These are phyloP conservation scores for Electrona antarctica DNA, from an alignment of 2,113 vertebrate species.

Conservation along the genomic window DNA sequence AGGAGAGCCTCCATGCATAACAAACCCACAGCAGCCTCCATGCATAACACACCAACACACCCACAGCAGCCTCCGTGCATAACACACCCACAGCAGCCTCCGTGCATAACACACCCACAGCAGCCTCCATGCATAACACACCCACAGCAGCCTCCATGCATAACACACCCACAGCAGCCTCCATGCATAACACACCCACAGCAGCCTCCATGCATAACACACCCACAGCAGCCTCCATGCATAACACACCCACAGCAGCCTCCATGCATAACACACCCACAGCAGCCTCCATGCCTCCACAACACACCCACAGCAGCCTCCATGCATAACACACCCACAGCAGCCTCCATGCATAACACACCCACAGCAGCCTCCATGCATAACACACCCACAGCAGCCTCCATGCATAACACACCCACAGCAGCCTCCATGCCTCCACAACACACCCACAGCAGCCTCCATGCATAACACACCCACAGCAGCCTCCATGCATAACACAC, in stretches of 20 bases:
- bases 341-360: background rate
- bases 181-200: conserved; percentile 9
- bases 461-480: too few species aligned
- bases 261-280: too few species aligned
- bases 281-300: background rate
- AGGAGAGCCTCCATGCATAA: background rate
- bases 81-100: background rate
- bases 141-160: background rate
- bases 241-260: conserved; percentile 8
- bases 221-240: background rate
- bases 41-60: too few species aligned
- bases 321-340: too few species aligned
- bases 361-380: background rate
- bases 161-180: background rate
- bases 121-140: conserved; percentile 4
- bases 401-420: too few species aligned
- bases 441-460: conserved; percentile 4
- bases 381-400: conserved; percentile 2
- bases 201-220: background rate
- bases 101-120: too few species aligned
- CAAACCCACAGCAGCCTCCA: conserved; percentile 3
- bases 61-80: background rate
- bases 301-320: conserved; percentile 5
- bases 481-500: conserved; percentile 6
- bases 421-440: background rate